Percentiles rank a stretch among this genome's conserved stretches.
phyloP scores from a whole-genome alignment of 2,113 vertebrate species.

The Pelecanus crispus region DNA sequence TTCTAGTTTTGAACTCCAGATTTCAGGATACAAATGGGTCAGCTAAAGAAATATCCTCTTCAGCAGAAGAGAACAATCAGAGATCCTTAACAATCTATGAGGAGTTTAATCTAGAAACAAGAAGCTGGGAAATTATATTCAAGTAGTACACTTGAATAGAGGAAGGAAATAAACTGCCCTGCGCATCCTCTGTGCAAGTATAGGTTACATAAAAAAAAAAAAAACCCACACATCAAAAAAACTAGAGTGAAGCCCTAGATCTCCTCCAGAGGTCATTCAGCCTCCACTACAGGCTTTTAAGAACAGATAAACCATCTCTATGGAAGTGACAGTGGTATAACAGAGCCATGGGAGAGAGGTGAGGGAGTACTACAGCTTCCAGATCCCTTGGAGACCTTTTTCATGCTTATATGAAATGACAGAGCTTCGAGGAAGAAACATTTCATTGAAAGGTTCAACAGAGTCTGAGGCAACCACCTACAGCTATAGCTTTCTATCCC shows the following conservation, averaged over 20 bases:
- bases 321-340: background rate
- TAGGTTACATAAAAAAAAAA: background rate
- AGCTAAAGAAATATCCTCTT: background rate
- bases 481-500: background rate
- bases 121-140: background rate
- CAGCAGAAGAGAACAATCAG: background rate
- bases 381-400: conserved; percentile 10
- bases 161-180: background rate
- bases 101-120: background rate
- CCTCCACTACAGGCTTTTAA: background rate
- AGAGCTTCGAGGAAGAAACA: background rate
- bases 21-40: background rate
- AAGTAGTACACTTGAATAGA: background rate
- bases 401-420: background rate
- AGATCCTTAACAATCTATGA: background rate
- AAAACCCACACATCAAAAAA: background rate
- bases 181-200: background rate
- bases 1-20: background rate
- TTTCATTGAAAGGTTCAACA: background rate
- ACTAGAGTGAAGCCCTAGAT: background rate
- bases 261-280: background rate
- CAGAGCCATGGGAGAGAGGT: background rate
- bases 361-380: background rate
- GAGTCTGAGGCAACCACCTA: conserved; percentile 6
- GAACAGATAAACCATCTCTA: background rate